These are phyloP conservation scores for Myrmecophaga tridactyla DNA, from an alignment of 2,113 vertebrate species.

Conservation along the genomic window DNA sequence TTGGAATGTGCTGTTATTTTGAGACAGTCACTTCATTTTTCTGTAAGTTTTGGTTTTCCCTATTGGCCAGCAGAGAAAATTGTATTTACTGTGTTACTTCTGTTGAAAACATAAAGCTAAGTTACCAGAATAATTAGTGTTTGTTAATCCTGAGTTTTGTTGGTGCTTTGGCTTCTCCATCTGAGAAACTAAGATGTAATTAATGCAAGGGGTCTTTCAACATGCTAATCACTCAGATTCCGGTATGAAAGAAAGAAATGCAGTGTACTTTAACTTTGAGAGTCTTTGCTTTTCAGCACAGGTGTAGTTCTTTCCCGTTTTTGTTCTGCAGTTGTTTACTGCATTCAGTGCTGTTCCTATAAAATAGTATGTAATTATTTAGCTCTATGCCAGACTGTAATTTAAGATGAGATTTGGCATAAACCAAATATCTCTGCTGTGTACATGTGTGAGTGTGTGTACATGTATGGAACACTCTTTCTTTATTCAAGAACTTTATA, in stretches of 20 bases:
- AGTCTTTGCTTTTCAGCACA: not conserved
- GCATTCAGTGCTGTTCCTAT: not conserved
- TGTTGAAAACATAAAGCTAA: not conserved
- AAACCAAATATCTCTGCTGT: not conserved
- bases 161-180: not conserved
- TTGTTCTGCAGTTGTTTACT: not conserved
- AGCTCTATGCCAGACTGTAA: not conserved
- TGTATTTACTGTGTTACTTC: not conserved
- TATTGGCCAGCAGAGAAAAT: not conserved
- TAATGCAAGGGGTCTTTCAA: not conserved
- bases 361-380: not conserved
- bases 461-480: not conserved
- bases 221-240: not conserved
- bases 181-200: not conserved
- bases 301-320: not conserved
- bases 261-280: accelerated
- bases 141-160: not conserved
- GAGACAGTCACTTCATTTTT: not conserved
- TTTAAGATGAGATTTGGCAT: constrained; percentile 7
- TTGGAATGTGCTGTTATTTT: not conserved
- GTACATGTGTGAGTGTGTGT: not conserved
- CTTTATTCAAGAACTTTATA: not conserved
- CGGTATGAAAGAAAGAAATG: not conserved
- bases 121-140: not conserved
- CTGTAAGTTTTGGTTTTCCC: not conserved